Conservation (phyloP, 2,888 invertebrate species). For the Stenoptilia bipunctidactyla region DNA sequence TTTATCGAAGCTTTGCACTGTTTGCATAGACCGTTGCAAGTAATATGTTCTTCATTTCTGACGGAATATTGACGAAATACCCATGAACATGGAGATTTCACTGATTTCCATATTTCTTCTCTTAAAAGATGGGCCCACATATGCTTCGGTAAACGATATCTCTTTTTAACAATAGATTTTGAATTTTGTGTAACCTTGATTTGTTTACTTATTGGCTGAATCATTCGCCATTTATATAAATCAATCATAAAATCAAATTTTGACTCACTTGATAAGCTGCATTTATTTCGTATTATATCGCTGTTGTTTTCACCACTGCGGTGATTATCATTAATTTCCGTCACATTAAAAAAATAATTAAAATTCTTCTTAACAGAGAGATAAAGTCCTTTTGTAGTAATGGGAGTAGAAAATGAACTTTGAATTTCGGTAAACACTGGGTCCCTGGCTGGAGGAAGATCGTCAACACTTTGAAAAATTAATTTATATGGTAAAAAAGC, state of each 20-base stretch:
- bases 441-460: not conserved
- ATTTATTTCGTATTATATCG: not conserved
- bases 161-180: not conserved
- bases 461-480: not conserved
- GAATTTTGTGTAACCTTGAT: not conserved
- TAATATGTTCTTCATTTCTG: constrained; percentile 1
- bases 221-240: not conserved
- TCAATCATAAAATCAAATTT: not conserved
- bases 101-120: not conserved
- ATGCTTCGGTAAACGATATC: not conserved
- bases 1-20: constrained; percentile 11
- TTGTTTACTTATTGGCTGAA: not conserved
- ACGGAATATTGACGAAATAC: not conserved
- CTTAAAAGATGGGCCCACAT: not conserved
- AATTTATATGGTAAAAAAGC: not conserved
- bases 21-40: constrained; percentile 9
- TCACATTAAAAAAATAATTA: not conserved
- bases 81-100: not conserved
- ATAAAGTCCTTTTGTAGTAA: not conserved
- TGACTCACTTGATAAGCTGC: not conserved
- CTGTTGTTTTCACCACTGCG: not conserved
- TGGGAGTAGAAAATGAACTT: not conserved
- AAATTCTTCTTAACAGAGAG: not conserved
- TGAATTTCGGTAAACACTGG: not conserved
- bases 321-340: not conserved